Base-by-base conservation (phyloP, 1,140 invertebrate genomes). In the Hyles vespertilio region DNA sequence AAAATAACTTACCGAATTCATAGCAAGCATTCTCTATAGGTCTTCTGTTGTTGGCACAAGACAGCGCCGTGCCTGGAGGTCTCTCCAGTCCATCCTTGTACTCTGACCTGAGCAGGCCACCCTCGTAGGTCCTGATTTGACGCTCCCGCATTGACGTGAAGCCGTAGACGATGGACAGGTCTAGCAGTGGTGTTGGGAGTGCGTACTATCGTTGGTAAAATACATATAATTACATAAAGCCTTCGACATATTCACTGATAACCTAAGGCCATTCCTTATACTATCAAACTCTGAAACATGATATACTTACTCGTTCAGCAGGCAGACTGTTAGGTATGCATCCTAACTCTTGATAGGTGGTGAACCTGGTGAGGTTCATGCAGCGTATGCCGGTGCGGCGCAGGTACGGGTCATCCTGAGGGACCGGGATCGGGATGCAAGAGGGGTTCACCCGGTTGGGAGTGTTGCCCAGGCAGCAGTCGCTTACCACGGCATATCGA, bases 351-450 rank as follows among this genome's bases (percentile, higher is more conserved):
- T 70, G 68, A 43, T 45, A 70, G n/a, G 65, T 67, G 1, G 51
- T 45, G 9, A 65, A 12, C 11, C 65, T 45, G 40, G 69, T 70
- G 44, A 70, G 65, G 60, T 70, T 70, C 59, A 65, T 54, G 58
- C 69, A 70, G 8, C 69, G 47, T 10, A 70, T 58, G 45, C 62
- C 58, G 12, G 59, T 67, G 3, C 57, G 48, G 3, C 69, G 65
- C 8, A 70, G 60, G 52, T 58, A 67, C n/a, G 65, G 69, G 52
- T 70, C 69, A 46, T 70, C 65, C 33, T 52, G 51, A 5, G 63
- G 65, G 7, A 70, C 69, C 7, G 46, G 50, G 3, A 70, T 70
- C 9, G 69, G 57, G 40, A 67, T 67, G 62, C 69, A 70, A 1
- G 52, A 32, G 0, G 68, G 61, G 22, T 60, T 54, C 9, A 51